phyloP scores from a whole-genome alignment of 2,888 invertebrate species.

The Pristionchus fissidentatus region DNA sequence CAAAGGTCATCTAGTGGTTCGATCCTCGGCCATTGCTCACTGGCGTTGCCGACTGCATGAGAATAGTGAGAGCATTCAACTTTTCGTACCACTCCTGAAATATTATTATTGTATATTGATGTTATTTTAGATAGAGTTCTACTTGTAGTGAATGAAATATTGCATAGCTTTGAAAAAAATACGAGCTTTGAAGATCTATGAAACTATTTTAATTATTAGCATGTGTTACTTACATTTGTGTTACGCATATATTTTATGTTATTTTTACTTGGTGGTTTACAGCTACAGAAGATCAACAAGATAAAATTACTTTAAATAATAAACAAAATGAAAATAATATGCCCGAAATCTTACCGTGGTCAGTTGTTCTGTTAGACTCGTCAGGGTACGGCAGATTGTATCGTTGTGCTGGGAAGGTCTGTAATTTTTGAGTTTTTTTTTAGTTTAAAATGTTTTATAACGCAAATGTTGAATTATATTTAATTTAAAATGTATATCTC shows the following conservation, averaged over 20 bases:
- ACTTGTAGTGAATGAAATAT: too few relatives aligned
- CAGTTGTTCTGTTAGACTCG: constrained; percentile 60
- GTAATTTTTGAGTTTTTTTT: constrained; percentile 32
- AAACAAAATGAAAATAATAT: background rate
- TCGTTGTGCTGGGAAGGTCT: constrained; percentile 61
- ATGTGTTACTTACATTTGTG: too few relatives aligned
- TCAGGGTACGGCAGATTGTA: constrained; percentile 63
- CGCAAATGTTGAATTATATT: too few relatives aligned
- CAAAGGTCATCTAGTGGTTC: background rate
- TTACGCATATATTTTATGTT: too few relatives aligned
- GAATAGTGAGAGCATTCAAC: constrained; percentile 56
- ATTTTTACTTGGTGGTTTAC: too few relatives aligned
- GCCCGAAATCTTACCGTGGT: constrained; percentile 52
- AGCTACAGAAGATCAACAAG: background rate
- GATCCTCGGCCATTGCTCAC: constrained; percentile 55
- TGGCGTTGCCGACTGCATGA: constrained; percentile 53
- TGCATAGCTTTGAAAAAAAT: too few relatives aligned
- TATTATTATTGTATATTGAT: background rate
- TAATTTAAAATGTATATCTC: too few relatives aligned
- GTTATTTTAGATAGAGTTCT: background rate
- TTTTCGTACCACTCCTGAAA: constrained; percentile 66
- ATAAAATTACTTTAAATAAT: background rate
- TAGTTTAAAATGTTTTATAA: too few relatives aligned
- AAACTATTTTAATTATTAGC: background rate
- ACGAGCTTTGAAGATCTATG: too few relatives aligned